Percentiles rank a stretch among this genome's conserved stretches.
Evolutionary conservation across 2,797 vertebrate genomes (phyloP).

Genomic region (Peromyscus melanophrys): DNA sequence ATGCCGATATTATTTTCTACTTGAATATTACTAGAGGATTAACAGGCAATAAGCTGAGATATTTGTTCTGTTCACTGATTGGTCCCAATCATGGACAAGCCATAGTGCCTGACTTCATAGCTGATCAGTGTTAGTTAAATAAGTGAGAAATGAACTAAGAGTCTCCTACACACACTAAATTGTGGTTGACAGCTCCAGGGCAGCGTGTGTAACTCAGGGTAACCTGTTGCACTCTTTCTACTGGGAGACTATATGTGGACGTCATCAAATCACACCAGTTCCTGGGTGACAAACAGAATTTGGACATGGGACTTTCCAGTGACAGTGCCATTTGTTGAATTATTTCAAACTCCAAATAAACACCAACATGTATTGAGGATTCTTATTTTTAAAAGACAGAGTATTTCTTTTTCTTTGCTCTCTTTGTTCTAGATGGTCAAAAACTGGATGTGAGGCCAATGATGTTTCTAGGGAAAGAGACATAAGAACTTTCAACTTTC

Average conservation of each 20-base stretch:
- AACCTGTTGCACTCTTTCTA: background rate
- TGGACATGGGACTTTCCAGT: slow-evolving; percentile 14
- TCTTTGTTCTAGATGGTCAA: slow-evolving; percentile 11
- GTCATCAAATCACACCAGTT: background rate
- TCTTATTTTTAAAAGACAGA: slow-evolving; percentile 38
- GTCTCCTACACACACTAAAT: background rate
- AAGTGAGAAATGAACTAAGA: slow-evolving; percentile 22
- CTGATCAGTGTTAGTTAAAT: background rate
- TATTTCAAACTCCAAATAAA: slow-evolving; percentile 55
- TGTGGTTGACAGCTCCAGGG: background rate
- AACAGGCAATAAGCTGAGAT: background rate
- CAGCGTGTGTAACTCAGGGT: background rate
- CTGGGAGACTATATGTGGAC: background rate
- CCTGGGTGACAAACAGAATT: slow-evolving; percentile 28
- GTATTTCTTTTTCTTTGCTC: slow-evolving; percentile 44
- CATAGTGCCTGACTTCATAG: background rate
- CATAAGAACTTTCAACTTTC: slow-evolving; percentile 61
- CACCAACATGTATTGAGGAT: background rate
- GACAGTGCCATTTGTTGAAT: slow-evolving; percentile 23
- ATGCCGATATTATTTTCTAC: background rate
- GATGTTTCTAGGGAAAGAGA: slow-evolving; percentile 51
- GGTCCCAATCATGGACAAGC: background rate
- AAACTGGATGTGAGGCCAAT: slow-evolving; percentile 44
- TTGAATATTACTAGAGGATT: background rate
- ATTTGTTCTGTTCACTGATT: background rate